Base-by-base conservation (phyloP, 2,888 invertebrate genomes). In the Glomeris marginata region DNA sequence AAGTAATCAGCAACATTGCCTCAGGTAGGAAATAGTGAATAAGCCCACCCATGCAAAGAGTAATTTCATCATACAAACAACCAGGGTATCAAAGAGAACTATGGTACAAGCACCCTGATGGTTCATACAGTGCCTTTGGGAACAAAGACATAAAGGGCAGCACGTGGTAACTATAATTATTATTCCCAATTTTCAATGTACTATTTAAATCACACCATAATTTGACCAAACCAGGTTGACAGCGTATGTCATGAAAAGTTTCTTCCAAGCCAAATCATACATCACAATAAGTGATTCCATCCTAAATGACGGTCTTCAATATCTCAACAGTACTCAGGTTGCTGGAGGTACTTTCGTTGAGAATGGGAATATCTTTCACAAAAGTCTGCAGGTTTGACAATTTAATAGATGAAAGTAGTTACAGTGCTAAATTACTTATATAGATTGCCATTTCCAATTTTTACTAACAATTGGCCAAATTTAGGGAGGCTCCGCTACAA, bases 111-210 rank as follows among this genome's bases (percentile, higher is more conserved):
- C 60, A 64, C 54, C 33, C 52, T 8, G 66, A 66, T 51, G 65
- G 66, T 0, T 66, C 67, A 11, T 68, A 65, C 58, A 67, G 68
- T 59, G 67, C 69, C 2, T 69, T 68, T 58, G 69, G 69, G n/a
- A 56, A 65, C 20, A 56, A 58, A 21, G 68, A 68, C 51, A 54
- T 54, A 28, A 56, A 58, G 20, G 67, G 68, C n/a, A 67, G 66
- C 50, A 63, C 62, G 2, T 69, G 69, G 69, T 67, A 52, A 52
- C 3, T 28, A 8, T 28, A n/a, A n/a, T n/a, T n/a, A n/a, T n/a
- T n/a, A n/a, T n/a, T n/a, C n/a, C n/a, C n/a, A n/a, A n/a, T n/a
- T n/a, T n/a, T n/a, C n/a, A n/a, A n/a, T n/a, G n/a, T n/a, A n/a
- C n/a, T n/a, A n/a, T n/a, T n/a, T n/a, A n/a, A n/a, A n/a, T n/a